Percentiles rank a stretch among this genome's conserved stretches.
Conservation (phyloP, 2,888 invertebrate genomes). For the Papilio elwesi region DNA sequence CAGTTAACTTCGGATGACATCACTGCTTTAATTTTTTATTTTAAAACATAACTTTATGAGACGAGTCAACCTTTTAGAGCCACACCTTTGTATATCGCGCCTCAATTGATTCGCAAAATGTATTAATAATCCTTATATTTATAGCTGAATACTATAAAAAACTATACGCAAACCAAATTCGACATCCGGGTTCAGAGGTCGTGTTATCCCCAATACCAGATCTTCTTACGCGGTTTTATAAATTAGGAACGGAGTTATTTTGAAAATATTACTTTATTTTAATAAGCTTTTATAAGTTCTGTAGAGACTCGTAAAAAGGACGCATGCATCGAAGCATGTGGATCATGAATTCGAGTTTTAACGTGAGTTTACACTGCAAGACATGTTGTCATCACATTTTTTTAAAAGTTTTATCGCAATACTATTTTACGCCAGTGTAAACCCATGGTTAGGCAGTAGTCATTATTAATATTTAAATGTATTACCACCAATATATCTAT, state of each 20-base stretch:
- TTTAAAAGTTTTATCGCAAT: too few relatives aligned
- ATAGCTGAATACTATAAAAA: slow-evolving; percentile 18
- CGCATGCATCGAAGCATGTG: not conserved
- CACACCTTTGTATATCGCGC: slow-evolving; percentile 22
- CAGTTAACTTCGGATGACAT: not conserved
- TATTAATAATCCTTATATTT: slow-evolving; percentile 25
- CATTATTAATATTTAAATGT: too few relatives aligned
- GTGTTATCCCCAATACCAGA: not conserved
- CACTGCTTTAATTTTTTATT: not conserved
- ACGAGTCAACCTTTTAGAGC: slow-evolving; percentile 17
- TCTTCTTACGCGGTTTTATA: not conserved
- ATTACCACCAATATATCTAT: too few relatives aligned
- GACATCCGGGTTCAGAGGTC: slow-evolving; percentile 11
- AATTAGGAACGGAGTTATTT: not conserved
- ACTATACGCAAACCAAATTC: slow-evolving; percentile 1
- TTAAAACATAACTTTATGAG: not conserved
- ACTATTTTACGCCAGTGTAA: too few relatives aligned
- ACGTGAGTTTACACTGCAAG: too few relatives aligned
- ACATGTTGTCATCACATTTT: too few relatives aligned
- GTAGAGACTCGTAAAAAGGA: too few relatives aligned
- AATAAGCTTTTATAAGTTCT: too few relatives aligned
- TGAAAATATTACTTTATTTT: not conserved
- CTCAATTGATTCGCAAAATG: slow-evolving; percentile 17
- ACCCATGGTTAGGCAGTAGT: too few relatives aligned
- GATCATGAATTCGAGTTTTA: not conserved